These are phyloP conservation scores for Rhabdophis nuchalis DNA, from an alignment of 2,797 vertebrate species.

Conservation along the genomic window DNA sequence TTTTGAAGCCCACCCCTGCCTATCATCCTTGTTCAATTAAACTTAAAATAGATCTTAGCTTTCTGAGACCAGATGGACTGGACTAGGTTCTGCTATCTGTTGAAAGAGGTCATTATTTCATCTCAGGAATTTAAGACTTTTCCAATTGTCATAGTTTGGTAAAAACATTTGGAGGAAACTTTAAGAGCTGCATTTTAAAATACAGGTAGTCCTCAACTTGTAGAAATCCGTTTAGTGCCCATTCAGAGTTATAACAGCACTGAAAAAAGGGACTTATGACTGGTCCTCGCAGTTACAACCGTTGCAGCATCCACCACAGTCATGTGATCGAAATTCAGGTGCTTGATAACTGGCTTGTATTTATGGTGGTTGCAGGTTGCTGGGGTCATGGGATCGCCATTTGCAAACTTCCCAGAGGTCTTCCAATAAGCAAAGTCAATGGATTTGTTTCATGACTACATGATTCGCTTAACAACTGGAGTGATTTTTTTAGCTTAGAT, in stretches of 20 bases:
- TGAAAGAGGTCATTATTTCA: neutral
- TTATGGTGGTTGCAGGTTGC: too few relatives aligned
- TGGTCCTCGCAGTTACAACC: neutral
- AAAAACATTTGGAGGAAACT: neutral
- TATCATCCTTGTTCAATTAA: neutral
- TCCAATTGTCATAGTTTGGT: neutral
- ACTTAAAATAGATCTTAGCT: neutral
- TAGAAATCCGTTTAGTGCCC: neutral
- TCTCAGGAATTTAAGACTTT: neutral
- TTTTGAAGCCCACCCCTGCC: too few relatives aligned
- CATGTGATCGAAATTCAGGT: too few relatives aligned
- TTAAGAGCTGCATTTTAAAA: neutral
- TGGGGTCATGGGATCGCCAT: too few relatives aligned
- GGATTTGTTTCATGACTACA: neutral
- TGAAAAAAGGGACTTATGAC: neutral
- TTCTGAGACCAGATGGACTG: neutral
- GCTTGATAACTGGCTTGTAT: too few relatives aligned
- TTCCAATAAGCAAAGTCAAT: neutral
- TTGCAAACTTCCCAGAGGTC: too few relatives aligned
- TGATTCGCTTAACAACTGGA: neutral
- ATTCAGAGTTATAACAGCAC: neutral
- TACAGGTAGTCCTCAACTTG: neutral
- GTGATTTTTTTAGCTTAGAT: neutral
- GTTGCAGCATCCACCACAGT: neutral
- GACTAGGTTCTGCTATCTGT: neutral